Conservation (phyloP, 35 echinoderm and acorn worm genomes). For the Lytechinus pictus region DNA sequence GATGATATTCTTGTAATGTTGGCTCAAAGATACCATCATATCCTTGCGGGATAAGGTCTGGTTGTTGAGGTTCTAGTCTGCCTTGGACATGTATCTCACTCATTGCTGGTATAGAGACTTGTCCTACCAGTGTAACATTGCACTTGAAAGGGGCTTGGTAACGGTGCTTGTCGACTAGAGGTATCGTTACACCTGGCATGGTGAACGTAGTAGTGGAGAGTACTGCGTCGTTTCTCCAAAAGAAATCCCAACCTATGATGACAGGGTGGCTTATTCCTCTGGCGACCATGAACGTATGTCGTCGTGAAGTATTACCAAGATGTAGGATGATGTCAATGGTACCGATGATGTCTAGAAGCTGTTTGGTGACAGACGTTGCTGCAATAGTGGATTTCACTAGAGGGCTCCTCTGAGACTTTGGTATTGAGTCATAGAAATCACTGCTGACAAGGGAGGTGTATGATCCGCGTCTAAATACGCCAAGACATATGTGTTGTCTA, state of each 20-base stretch:
- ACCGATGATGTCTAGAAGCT: constrained; percentile 17
- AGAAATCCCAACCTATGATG: constrained; percentile 53
- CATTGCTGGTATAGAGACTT: constrained; percentile 4
- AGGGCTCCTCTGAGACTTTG: neutral
- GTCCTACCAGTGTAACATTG: constrained; percentile 33
- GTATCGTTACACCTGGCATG: constrained; percentile 15
- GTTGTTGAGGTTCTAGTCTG: constrained; percentile 22
- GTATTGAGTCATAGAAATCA: constrained; percentile 28
- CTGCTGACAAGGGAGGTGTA: constrained; percentile 25
- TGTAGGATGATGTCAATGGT: neutral
- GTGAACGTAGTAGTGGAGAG: neutral
- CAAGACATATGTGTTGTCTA: constrained; percentile 32
- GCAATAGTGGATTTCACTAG: neutral
- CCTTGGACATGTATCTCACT: constrained; percentile 30
- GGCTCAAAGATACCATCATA: constrained; percentile 48
- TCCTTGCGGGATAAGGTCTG: neutral
- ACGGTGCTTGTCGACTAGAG: neutral
- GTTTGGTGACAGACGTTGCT: constrained; percentile 24
- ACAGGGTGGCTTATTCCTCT: constrained; percentile 37
- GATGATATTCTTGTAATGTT: constrained; percentile 16
- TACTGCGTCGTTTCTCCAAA: constrained; percentile 1
- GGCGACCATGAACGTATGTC: constrained; percentile 22
- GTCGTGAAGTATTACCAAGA: neutral
- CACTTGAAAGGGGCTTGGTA: constrained; percentile 32
- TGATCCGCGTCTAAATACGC: constrained; percentile 44